phyloP scores from a whole-genome alignment of 2,888 invertebrate species.

The Ormyrus pomaceus region DNA sequence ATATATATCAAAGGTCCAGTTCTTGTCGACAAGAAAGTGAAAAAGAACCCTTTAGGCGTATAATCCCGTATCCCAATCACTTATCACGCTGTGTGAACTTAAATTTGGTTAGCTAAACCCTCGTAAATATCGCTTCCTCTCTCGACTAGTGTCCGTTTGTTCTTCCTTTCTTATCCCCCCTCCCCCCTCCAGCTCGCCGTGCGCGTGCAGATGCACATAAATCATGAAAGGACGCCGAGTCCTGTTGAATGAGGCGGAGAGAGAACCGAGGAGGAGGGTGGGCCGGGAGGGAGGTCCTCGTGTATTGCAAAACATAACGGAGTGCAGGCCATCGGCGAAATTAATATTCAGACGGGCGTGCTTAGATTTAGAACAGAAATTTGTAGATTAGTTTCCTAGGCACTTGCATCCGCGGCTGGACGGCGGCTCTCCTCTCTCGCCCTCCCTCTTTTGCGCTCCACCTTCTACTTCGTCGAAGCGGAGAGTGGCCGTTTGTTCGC shows the following conservation, averaged over 20 bases:
- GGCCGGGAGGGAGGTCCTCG: no score
- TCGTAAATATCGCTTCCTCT: slow-evolving; percentile 71
- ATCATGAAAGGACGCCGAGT: slow-evolving; percentile 37
- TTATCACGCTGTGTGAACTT: slow-evolving; percentile 37
- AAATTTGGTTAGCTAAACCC: slow-evolving; percentile 53
- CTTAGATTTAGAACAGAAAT: slow-evolving; percentile 75
- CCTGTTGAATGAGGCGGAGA: not conserved
- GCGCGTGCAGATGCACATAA: slow-evolving; percentile 32
- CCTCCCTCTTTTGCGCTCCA: not conserved
- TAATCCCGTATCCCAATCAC: slow-evolving; percentile 24
- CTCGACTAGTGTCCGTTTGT: slow-evolving; percentile 58
- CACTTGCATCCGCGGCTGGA: slow-evolving; percentile 24
- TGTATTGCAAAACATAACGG: slow-evolving; percentile 45
- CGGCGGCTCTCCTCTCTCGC: not conserved
- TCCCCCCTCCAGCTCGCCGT: not conserved
- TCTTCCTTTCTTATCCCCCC: not conserved
- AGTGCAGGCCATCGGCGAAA: slow-evolving; percentile 61
- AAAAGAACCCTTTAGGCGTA: not conserved
- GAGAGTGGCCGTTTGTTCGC: slow-evolving; percentile 39
- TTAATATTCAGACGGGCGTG: slow-evolving; percentile 73
- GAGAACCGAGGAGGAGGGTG: not conserved
- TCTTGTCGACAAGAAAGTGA: not conserved
- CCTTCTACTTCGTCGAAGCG: not conserved
- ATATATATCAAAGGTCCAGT: not conserved
- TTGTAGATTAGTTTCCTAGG: slow-evolving; percentile 74